phyloP scores from a whole-genome alignment of 2,113 vertebrate genomes.

The Eonycteris spelaea region DNA sequence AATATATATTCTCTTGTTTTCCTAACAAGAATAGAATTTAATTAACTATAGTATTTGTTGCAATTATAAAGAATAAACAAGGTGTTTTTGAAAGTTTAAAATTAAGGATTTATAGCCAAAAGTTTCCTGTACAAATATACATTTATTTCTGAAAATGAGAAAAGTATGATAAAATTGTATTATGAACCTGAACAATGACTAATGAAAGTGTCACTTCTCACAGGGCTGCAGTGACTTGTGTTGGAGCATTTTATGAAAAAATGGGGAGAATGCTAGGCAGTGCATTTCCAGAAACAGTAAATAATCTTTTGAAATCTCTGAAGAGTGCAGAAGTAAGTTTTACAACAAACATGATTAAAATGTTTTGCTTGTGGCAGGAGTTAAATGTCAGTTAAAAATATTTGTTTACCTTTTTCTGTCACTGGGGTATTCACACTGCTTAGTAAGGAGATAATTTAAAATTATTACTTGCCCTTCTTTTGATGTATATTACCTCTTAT shows the following conservation, averaged over 20 bases:
- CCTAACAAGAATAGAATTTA: constrained; percentile 1
- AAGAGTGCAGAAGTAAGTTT: constrained; percentile 95
- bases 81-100: neutral
- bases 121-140: neutral
- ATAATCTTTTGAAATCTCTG: constrained; percentile 96
- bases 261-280: constrained; percentile 99
- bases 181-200: neutral
- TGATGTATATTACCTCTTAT: neutral
- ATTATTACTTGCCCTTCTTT: neutral
- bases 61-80: neutral
- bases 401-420: neutral
- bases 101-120: constrained; percentile 2
- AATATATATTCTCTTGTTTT: neutral
- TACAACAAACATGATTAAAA: neutral
- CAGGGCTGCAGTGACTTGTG: constrained; percentile 97
- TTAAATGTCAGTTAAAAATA: constrained; percentile 4
- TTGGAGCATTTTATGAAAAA: constrained; percentile 98
- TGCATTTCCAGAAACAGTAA: constrained; percentile 98
- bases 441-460: neutral
- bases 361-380: constrained; percentile 21
- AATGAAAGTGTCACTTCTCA: constrained; percentile 15
- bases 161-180: neutral
- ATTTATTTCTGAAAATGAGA: constrained; percentile 30
- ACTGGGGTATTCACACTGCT: neutral
- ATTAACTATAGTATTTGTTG: neutral